phyloP scores from a whole-genome alignment of 2,797 vertebrate genomes.

The Danio aesculapii region DNA sequence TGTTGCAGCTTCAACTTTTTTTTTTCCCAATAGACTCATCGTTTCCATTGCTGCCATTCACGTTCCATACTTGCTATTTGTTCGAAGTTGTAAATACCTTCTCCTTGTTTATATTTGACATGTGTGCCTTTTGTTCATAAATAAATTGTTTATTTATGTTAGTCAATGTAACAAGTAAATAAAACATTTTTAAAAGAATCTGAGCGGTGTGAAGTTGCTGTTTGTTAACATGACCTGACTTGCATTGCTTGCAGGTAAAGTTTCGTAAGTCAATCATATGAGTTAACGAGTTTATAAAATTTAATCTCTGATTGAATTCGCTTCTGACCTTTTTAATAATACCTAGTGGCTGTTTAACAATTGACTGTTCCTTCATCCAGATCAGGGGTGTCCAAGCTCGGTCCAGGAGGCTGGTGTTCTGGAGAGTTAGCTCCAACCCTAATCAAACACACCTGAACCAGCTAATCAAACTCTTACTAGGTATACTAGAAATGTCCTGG shows the following conservation, averaged over 20 bases:
- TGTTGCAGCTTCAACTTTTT: slow-evolving; percentile 52
- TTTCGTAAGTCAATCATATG: no score
- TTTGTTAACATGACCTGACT: background rate
- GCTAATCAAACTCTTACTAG: no score
- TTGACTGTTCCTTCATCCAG: background rate
- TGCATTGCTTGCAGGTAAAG: background rate
- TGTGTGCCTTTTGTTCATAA: slow-evolving; percentile 95
- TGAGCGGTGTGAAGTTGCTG: background rate
- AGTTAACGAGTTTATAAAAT: background rate
- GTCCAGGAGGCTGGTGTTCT: no score
- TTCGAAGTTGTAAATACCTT: slow-evolving; percentile 87
- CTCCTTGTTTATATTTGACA: slow-evolving; percentile 90
- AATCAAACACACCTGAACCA: no score
- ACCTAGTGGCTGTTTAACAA: background rate
- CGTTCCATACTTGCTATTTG: slow-evolving; percentile 69
- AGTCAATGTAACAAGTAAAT: slow-evolving; percentile 89
- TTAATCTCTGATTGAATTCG: background rate
- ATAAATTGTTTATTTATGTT: slow-evolving; percentile 92
- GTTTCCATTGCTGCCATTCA: slow-evolving; percentile 59
- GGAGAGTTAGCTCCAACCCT: no score
- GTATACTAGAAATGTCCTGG: no score
- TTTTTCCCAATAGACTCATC: slow-evolving; percentile 47
- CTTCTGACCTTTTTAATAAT: slow-evolving; percentile 8
- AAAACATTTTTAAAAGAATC: slow-evolving; percentile 67
- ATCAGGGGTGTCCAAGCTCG: no score